phyloP scores from a whole-genome alignment of 92 coral and sea anemone species.

The Parazoanthus swiftii region DNA sequence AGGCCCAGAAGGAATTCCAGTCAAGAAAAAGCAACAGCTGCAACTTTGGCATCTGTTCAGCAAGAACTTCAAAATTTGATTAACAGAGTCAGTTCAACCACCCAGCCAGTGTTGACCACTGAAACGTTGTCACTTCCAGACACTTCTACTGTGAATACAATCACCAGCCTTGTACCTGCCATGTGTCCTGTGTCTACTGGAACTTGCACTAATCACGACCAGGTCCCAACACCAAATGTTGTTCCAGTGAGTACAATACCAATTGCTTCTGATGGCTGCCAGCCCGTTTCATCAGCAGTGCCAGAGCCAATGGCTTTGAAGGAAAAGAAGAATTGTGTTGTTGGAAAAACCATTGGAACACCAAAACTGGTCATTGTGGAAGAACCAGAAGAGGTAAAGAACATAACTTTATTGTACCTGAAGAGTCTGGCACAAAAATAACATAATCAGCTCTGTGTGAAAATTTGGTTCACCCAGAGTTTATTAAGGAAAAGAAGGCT shows the following conservation, averaged over 20 bases:
- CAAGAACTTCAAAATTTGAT: constrained; percentile 40
- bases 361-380: constrained; percentile 87
- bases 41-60: constrained; percentile 36
- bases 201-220: constrained; percentile 15
- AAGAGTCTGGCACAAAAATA: too few species aligned
- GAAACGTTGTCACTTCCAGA: background rate
- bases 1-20: constrained; percentile 5
- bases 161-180: constrained; percentile 6
- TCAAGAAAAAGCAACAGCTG: constrained; percentile 28
- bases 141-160: constrained; percentile 3
- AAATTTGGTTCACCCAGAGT: background rate
- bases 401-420: background rate
- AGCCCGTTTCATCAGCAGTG: background rate
- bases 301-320: background rate
- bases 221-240: background rate
- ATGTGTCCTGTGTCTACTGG: constrained; percentile 18
- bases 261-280: background rate
- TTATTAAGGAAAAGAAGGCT: background rate
- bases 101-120: constrained; percentile 2
- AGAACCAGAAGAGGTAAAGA: constrained; percentile 97
- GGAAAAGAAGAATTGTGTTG: background rate
- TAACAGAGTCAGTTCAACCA: constrained; percentile 18
- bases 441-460: too few species aligned
- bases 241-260: background rate
- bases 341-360: constrained; percentile 38